Base-by-base conservation (phyloP, 2,888 invertebrate species). In the Epinotia brunnichana region DNA sequence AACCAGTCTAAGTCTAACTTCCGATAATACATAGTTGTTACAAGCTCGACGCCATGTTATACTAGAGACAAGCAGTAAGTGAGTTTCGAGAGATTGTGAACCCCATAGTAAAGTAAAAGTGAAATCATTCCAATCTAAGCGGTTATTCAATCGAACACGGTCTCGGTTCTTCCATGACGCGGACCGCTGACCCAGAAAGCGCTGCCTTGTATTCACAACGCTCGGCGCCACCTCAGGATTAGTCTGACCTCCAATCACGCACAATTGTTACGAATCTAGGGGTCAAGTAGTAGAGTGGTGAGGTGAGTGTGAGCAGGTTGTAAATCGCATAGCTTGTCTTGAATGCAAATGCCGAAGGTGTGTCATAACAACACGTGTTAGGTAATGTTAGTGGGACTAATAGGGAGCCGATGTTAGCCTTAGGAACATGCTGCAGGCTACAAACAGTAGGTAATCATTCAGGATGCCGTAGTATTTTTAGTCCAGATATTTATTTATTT, bases 301-400 rank as follows among this genome's bases (percentile, higher is more conserved):
- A 62, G 24, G 62, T 48, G 5, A 48, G 5, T n/a, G 3, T 5
- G n/a, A n/a, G n/a, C 48, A 48, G 5, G 48, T n/a, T 48, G n/a
- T 48, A n/a, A n/a, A 48, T 48, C n/a, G 48, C 48, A 48, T 5
- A 59, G 24, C 60, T 68, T 68, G 72, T 72, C 72, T 72, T 72
- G 69, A 73, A 73, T 73, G 68, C 73, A 73, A 73, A 73, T 71
- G 60, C 44, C 63, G 69, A 63, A 73, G 69, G 68, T 69, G 73
- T 69, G 63, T 53, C 73, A 73, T 73, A 73, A 73, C 73, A 57
- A 41, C 62, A 21, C 54, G 24, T 21, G 66, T 61, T 72, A 62
- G 24, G 54, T 67, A 67, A 62, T 68, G 57, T 68, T 57, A 29
- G 44, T 72, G 35, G 59, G 13, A 41, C 72, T 56, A 24, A n/a